Evolutionary conservation across 1,140 invertebrate genomes (phyloP).

Genomic region (Apis florea): DNA sequence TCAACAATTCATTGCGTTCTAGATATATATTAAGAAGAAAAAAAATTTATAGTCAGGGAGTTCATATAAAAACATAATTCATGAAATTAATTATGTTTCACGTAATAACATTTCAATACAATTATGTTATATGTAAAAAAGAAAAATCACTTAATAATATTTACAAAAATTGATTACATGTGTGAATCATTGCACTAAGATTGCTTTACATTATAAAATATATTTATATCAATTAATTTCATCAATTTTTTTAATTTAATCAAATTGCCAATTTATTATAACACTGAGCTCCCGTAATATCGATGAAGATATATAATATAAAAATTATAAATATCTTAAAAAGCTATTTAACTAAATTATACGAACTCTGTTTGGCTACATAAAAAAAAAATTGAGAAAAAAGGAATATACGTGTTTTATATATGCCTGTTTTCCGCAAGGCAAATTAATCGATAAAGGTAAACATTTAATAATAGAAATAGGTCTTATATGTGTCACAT

Average conservation of each 20-base stretch:
- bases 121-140: conserved; percentile 45
- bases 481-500: conserved; percentile 45
- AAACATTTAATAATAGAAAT: conserved; percentile 47
- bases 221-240: background rate
- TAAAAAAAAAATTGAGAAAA: conserved; percentile 61
- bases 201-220: conserved; percentile 34
- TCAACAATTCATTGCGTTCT: conserved; percentile 51
- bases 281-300: conserved; percentile 46
- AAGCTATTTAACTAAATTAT: conserved; percentile 69
- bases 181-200: conserved; percentile 54
- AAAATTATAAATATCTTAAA: conserved; percentile 61
- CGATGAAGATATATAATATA: conserved; percentile 55
- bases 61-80: conserved; percentile 16
- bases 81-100: too few relatives aligned
- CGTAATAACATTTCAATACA: background rate
- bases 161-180: conserved; percentile 49
- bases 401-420: conserved; percentile 50
- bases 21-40: conserved; percentile 18
- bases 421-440: conserved; percentile 30
- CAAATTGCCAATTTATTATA: conserved; percentile 11
- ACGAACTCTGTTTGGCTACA: conserved; percentile 68
- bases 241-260: background rate
- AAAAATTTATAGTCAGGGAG: conserved; percentile 36
- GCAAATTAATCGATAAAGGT: conserved; percentile 48
- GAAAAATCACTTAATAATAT: conserved; percentile 32